Base-by-base conservation (phyloP, 2,888 invertebrate species). In the Pachymerium ferrugineum region DNA sequence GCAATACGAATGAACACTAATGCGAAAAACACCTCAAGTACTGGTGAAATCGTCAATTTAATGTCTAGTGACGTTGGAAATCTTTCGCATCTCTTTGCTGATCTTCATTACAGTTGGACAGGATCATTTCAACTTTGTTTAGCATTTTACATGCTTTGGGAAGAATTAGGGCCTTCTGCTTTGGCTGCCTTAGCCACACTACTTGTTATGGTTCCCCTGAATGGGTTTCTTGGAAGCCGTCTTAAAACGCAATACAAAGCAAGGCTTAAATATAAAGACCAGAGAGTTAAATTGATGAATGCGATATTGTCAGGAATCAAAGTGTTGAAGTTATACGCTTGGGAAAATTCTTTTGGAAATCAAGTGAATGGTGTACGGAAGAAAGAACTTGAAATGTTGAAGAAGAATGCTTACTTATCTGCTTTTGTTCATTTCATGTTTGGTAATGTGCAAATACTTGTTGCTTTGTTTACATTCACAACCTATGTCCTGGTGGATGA, bases 301-400 rank as follows among this genome's bases (percentile, higher is more conserved):
- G 96, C 96, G 85, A 90, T 95, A 76, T 86, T 96, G 74, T 93
- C 90, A 81, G 95, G 95, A 70, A 94, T 96, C 77, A 96, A 95
- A 87, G 93, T 89, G 74, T 77, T 86, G 73, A 86, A 83, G 77
- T 79, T 86, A 76, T 86, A 86, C 79, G 86, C 86, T 1, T 86
- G 86, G 86, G 86, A 86, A 78, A 76, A 78, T 8, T 85, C 85
- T 1, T 78, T 78, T 38, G 75, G 76, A n/a, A 73, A 76, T 6
- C 72, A 76, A 70, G 74, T 78, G 14, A 76, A 72, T 28, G 78
- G 78, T 5, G 78, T 81, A 22, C 79, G 85, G 78, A 79, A 83
- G 79, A 80, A 79, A 75, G 84, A 84, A 77, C 77, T 84, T n/a
- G 74, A 74, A 4, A 77, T 80, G 16, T 76, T 84, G 25, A 78